Evolutionary conservation across 2,797 vertebrate genomes (phyloP).

Genomic region (Capromys pilorides): DNA sequence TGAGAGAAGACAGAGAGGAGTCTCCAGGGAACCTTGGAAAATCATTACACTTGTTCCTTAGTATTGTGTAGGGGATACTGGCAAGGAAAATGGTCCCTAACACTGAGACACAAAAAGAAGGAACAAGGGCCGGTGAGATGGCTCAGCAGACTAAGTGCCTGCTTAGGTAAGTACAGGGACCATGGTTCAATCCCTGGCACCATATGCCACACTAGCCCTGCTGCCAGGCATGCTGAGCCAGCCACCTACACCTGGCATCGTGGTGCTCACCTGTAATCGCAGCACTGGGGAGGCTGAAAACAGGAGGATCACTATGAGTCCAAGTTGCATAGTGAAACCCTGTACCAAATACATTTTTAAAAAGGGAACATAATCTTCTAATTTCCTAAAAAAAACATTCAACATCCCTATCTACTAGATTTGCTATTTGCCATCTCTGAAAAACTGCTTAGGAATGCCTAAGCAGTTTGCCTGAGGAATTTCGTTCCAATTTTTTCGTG

Average conservation of each 20-base stretch:
- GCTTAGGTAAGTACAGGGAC: too few species aligned
- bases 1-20: background rate
- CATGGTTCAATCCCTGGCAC: too few species aligned
- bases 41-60: background rate
- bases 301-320: too few species aligned
- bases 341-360: too few species aligned
- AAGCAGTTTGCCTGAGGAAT: slow-evolving; percentile 31
- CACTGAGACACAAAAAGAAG: background rate
- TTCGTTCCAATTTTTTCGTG: background rate
- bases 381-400: background rate
- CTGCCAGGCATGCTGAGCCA: too few species aligned
- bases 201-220: too few species aligned
- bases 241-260: too few species aligned
- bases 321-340: too few species aligned
- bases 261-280: too few species aligned
- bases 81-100: background rate
- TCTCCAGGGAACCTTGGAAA: background rate
- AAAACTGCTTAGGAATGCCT: background rate
- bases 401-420: background rate
- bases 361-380: background rate
- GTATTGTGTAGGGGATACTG: background rate
- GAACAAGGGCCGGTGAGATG: too few species aligned
- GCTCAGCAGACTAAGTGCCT: too few species aligned
- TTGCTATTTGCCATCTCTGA: background rate
- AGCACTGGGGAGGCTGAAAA: too few species aligned